phyloP scores from a whole-genome alignment of 2,888 invertebrate genomes.

The Luperina testacea region DNA sequence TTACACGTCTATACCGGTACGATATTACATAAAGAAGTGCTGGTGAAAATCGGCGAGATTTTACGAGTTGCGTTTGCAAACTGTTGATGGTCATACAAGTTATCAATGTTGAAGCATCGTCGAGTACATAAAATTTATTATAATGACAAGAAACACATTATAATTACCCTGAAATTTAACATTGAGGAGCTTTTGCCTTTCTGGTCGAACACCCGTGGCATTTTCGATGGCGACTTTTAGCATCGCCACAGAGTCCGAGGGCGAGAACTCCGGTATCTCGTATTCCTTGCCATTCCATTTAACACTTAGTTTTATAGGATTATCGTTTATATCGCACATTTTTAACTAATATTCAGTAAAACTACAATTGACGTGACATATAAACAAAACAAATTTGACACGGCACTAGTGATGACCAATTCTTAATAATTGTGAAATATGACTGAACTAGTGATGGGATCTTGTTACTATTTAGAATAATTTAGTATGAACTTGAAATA shows the following conservation, averaged over 20 bases:
- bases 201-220: conserved; percentile 97
- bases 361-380: conserved; percentile 78
- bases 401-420: conserved; percentile 56
- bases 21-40: conserved; percentile 57
- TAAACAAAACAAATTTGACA: conserved; percentile 79
- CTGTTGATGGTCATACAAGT: neutral
- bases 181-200: conserved; percentile 97
- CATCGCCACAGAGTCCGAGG: conserved; percentile 94
- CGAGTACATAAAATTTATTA: conserved; percentile 7
- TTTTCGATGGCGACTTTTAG: conserved; percentile 96
- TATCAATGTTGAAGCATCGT: neutral
- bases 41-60: neutral
- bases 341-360: conserved; percentile 69
- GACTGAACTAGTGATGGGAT: conserved; percentile 9
- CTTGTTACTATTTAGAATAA: conserved; percentile 10
- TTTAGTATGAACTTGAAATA: neutral
- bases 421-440: conserved; percentile 22
- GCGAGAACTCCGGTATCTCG: conserved; percentile 93
- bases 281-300: conserved; percentile 99
- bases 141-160: conserved; percentile 31
- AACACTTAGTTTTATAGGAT: conserved; percentile 91
- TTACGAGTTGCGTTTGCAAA: neutral
- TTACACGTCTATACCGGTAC: conserved; percentile 47
- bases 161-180: conserved; percentile 96
- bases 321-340: conserved; percentile 88